Conservation (phyloP, 2,797 vertebrate genomes). For the Lerista edwardsae region DNA sequence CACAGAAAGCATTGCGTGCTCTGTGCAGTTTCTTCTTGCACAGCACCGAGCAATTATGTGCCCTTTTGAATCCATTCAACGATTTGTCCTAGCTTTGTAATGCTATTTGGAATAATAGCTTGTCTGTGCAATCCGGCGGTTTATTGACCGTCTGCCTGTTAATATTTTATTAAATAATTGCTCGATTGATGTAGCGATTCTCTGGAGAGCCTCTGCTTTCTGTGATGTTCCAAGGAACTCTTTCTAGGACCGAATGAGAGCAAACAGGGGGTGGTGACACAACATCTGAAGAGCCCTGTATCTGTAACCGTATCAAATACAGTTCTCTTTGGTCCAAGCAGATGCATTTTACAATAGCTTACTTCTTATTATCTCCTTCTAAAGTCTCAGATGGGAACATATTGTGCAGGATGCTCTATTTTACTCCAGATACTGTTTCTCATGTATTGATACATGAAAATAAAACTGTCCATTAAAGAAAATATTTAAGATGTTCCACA, state of each 20-base stretch:
- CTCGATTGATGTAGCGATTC: slow-evolving; percentile 5
- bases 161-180: slow-evolving; percentile 52
- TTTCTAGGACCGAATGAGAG: neutral
- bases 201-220: slow-evolving; percentile 23
- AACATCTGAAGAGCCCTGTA: neutral
- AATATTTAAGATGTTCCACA: too few species aligned
- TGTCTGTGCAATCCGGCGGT: slow-evolving; percentile 13
- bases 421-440: neutral
- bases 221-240: slow-evolving; percentile 23
- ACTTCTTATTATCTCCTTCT: neutral
- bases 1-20: neutral
- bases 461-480: neutral
- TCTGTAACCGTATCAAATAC: neutral
- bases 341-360: neutral
- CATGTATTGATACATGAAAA: neutral
- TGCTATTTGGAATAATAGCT: slow-evolving; percentile 40
- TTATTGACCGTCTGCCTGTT: slow-evolving; percentile 43
- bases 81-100: slow-evolving; percentile 18
- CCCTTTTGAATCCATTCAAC: slow-evolving; percentile 38
- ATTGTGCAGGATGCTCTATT: neutral
- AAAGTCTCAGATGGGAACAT: neutral
- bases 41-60: slow-evolving; percentile 14
- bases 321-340: neutral
- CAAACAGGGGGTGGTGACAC: neutral
- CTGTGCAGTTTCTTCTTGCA: slow-evolving; percentile 1